Conservation (phyloP, 2,797 vertebrate species). For the Myotis daubentonii region DNA sequence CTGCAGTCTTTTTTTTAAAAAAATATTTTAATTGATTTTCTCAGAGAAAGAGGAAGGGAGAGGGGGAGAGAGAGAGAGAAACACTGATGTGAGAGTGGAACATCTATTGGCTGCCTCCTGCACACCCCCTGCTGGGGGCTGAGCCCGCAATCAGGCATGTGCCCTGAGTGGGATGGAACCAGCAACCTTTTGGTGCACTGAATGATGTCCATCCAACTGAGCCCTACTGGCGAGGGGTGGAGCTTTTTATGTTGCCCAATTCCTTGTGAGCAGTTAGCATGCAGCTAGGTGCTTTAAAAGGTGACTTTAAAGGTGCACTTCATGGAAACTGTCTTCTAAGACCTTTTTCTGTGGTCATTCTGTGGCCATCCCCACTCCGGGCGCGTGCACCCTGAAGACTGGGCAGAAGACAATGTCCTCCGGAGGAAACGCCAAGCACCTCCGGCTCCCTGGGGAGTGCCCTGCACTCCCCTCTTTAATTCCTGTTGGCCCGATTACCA, state of each 20-base stretch:
- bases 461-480: neutral
- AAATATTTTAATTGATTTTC: no score
- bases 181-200: no score
- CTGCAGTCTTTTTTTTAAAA: neutral
- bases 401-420: neutral
- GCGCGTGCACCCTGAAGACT: neutral
- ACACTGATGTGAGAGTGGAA: no score
- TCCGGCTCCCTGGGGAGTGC: neutral
- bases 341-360: neutral
- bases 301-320: neutral
- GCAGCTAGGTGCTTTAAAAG: neutral
- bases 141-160: no score
- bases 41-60: no score
- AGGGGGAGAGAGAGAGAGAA: no score
- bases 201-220: no score
- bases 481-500: slow-evolving; percentile 44
- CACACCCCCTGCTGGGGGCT: no score
- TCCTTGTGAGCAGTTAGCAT: neutral
- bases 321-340: no score
- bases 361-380: neutral
- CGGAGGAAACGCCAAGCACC: neutral
- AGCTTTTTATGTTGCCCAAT: neutral
- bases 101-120: no score
- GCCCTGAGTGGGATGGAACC: no score
- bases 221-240: neutral